Evolutionary conservation across 2,797 vertebrate genomes (phyloP), one percentile per base, ranked within the genome.

Genomic region (Apogon hyalosoma): DNA sequence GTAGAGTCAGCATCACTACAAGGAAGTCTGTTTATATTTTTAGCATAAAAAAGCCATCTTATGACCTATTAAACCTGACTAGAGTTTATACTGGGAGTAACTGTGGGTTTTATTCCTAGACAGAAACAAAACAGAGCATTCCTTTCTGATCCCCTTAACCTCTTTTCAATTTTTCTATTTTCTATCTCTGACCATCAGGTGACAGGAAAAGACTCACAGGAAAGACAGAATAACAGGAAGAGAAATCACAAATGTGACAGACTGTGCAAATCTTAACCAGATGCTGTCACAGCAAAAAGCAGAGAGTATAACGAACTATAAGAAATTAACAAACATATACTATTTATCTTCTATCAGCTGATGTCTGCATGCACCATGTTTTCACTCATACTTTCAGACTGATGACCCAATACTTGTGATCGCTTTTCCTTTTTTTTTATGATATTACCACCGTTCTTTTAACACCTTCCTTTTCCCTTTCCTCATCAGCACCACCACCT

Each of bases 161-260:
- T 49, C 75, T 63, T 71, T 58, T 47, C 59, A 31, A 72, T 75
- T 63, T 83, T 86, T 72, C 49, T 74, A 1, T 11, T 24, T 52
- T 79, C 40, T 81, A 84, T 87, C 73, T 72, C 51, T 78, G 53
- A 72, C 74, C 72, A 75, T 91, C 85, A 86, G 88, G 86, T 86
- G 83, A 89, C 87, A 86, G 92, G 90, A 93, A 91, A 76, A 46
- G 55, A 63, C 78, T 69, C 56, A 63, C 70, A 67, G 60, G 75
- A 85, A 70, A 74, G 56, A 84, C 77, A 82, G 73, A 92, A 92
- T 89, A 93, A 92, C 92, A 92, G 90, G 91, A 93, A 90, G 87
- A 59, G 74, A 82, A 79, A 59, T 66, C 70, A 82, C 64, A 68
- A 87, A 65, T 48, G n/a, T 54, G 43, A 73, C 46, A 24, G 38